phyloP scores from a whole-genome alignment of 2,797 vertebrate genomes.

The Tadarida brasiliensis region DNA sequence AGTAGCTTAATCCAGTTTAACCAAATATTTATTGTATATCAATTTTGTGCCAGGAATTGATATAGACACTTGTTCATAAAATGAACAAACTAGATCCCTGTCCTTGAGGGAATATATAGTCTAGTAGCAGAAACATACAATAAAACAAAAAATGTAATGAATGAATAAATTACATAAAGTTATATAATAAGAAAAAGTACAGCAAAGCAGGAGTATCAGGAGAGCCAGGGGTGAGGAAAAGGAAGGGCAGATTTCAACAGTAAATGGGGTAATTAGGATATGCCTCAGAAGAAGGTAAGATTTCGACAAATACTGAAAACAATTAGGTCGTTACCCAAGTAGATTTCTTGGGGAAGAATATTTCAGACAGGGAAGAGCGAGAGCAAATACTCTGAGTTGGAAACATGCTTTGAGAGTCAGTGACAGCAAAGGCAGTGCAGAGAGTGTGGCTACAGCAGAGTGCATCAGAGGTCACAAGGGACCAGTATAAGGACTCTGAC shows the following conservation, averaged over 20 bases:
- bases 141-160: neutral
- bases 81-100: neutral
- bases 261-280: neutral
- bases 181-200: neutral
- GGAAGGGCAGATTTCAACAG: neutral
- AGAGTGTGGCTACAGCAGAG: neutral
- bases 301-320: neutral
- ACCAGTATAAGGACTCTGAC: neutral
- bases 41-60: neutral
- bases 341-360: neutral
- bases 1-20: neutral
- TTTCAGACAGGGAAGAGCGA: neutral
- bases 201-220: neutral
- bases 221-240: neutral
- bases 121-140: neutral
- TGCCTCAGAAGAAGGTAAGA: neutral
- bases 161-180: neutral
- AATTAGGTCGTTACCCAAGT: neutral
- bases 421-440: neutral
- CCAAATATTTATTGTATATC: neutral
- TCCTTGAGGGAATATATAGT: neutral
- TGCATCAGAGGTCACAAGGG: accelerated
- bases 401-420: neutral
- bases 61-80: neutral
- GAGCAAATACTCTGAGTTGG: neutral